phyloP scores from a whole-genome alignment of 1,140 invertebrate genomes.

The Drosophila auraria region DNA sequence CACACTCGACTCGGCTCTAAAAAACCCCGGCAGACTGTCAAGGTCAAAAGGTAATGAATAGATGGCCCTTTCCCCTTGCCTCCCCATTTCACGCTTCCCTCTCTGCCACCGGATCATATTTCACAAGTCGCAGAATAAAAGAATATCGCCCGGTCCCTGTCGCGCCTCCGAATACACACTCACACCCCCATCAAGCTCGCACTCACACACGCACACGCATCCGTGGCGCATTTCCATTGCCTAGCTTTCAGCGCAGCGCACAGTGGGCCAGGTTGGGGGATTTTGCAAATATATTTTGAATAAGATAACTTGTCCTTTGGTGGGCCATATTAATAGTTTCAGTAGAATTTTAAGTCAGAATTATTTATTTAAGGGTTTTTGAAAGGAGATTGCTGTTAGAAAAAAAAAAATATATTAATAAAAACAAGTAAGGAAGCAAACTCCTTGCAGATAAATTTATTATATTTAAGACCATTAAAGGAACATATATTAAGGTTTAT shows the following conservation, averaged over 20 bases:
- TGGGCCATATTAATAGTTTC: background rate
- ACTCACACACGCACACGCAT: slow-evolving; percentile 3
- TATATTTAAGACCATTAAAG: no score
- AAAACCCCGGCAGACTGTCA: slow-evolving; percentile 48
- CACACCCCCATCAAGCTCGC: background rate
- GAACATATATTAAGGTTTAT: no score
- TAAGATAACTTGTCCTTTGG: background rate
- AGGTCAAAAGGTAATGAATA: slow-evolving; percentile 58
- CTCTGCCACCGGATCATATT: slow-evolving; percentile 36
- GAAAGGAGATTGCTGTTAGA: no score
- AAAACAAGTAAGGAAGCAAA: no score
- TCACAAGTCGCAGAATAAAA: slow-evolving; percentile 48
- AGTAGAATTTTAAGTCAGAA: background rate
- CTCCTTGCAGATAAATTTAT: no score
- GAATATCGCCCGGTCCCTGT: slow-evolving; percentile 9
- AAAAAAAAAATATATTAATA: no score
- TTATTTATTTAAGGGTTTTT: background rate
- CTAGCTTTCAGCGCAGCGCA: slow-evolving; percentile 37
- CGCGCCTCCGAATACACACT: background rate
- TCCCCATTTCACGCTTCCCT: background rate
- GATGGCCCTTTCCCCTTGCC: background rate
- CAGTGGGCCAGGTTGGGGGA: background rate
- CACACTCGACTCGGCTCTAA: slow-evolving; percentile 26
- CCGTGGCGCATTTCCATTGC: slow-evolving; percentile 32
- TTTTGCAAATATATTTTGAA: background rate